phyloP scores from a whole-genome alignment of 2,113 vertebrate genomes.

The Oncorhynchus nerka region DNA sequence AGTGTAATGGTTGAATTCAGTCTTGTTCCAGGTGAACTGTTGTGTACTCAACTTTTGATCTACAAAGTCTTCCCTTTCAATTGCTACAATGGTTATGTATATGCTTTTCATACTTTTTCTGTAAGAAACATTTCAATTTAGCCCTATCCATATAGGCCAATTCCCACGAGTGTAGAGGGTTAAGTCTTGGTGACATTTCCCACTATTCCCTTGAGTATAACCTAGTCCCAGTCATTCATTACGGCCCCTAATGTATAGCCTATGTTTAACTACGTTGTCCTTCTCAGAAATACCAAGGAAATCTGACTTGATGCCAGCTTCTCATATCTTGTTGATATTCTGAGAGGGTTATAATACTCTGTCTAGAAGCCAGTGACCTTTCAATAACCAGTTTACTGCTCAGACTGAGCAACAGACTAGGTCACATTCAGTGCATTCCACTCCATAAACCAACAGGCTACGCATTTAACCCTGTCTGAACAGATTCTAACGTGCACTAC shows the following conservation, averaged over 20 bases:
- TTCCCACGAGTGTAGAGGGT: no score
- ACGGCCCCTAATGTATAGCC: not conserved
- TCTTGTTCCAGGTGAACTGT: no score
- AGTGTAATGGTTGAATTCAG: no score
- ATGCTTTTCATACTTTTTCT: no score
- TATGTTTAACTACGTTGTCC: not conserved
- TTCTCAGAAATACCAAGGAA: no score
- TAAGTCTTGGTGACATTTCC: not conserved
- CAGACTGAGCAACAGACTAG: not conserved
- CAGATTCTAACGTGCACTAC: not conserved
- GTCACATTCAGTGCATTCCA: not conserved
- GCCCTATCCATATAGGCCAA: no score
- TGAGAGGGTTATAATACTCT: not conserved
- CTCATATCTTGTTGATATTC: not conserved
- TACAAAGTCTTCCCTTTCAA: no score
- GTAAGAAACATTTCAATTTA: no score
- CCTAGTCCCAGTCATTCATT: not conserved
- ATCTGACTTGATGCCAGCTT: not conserved
- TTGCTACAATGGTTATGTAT: no score
- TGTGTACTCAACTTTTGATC: no score
- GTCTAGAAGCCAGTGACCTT: not conserved
- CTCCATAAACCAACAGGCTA: not conserved
- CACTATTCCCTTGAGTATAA: not conserved
- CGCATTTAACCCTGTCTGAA: not conserved
- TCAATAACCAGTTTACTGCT: not conserved